Conservation (phyloP, 2,113 vertebrate genomes). For the Nestor notabilis region DNA sequence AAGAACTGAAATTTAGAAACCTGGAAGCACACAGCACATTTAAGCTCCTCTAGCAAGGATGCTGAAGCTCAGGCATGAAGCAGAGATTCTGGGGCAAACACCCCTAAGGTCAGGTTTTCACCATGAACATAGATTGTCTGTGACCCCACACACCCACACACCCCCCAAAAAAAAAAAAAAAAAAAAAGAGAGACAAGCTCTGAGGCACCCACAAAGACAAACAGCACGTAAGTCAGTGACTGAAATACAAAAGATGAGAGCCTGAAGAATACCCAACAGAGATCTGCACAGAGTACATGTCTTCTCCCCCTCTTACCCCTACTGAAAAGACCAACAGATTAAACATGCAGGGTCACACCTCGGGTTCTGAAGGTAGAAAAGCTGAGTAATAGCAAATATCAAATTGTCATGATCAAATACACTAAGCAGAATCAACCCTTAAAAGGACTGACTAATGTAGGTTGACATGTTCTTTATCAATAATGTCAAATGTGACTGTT, state of each 20-base stretch:
- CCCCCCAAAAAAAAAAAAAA: no score
- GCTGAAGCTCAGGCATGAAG: background rate
- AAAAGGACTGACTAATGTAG: constrained; percentile 17
- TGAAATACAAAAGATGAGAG: background rate
- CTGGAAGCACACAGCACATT: background rate
- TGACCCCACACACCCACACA: no score
- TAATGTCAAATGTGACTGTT: background rate
- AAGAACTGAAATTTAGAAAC: background rate
- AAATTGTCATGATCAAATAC: background rate
- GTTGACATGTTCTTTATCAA: background rate
- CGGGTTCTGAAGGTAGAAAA: background rate
- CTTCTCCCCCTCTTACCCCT: background rate
- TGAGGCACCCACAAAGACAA: background rate
- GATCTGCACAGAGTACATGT: background rate
- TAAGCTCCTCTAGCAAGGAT: background rate
- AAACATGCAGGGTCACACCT: constrained; percentile 32
- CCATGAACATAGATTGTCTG: background rate
- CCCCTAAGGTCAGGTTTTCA: background rate
- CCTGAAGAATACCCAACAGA: background rate
- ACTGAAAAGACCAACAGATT: background rate
- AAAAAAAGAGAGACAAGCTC: background rate
- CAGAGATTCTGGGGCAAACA: background rate
- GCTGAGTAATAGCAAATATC: constrained; percentile 24
- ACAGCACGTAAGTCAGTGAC: background rate
- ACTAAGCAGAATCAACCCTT: background rate